phyloP scores from a whole-genome alignment of 2,888 invertebrate genomes.

The Corbicula japonica region DNA sequence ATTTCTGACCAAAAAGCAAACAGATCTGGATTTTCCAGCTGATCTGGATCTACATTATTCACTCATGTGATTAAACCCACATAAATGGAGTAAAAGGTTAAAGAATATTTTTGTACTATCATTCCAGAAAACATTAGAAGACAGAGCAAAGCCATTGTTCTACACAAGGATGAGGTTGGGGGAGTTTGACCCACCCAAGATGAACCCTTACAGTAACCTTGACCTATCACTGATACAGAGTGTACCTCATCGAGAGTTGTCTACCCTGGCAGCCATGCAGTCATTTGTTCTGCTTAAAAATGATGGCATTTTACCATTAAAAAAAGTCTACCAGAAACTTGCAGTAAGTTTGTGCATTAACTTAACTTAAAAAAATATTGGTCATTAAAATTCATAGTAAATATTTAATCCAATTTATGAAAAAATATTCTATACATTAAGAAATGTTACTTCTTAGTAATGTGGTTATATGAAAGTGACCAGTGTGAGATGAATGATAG shows the following conservation, averaged over 20 bases:
- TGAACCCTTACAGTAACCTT: conserved; percentile 64
- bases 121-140: conserved; percentile 51
- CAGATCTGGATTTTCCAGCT: no score
- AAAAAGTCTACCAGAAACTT: conserved; percentile 32
- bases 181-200: conserved; percentile 74
- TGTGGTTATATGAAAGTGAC: no score
- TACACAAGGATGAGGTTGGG: conserved; percentile 75
- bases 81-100: neutral
- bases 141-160: conserved; percentile 71
- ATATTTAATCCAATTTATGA: neutral
- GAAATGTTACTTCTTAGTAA: no score
- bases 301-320: conserved; percentile 64
- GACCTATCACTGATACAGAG: conserved; percentile 64
- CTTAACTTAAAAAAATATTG: no score
- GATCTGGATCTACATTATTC: no score
- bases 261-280: conserved; percentile 73
- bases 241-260: conserved; percentile 69
- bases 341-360: conserved; percentile 55
- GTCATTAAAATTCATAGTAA: no score
- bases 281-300: conserved; percentile 80
- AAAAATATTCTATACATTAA: no score
- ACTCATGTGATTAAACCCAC: no score
- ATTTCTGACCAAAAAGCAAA: no score
- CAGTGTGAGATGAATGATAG: no score
- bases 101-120: neutral